Evolutionary conservation across 1,140 invertebrate species (phyloP).

Genomic region (Drosophila bipectinata): DNA sequence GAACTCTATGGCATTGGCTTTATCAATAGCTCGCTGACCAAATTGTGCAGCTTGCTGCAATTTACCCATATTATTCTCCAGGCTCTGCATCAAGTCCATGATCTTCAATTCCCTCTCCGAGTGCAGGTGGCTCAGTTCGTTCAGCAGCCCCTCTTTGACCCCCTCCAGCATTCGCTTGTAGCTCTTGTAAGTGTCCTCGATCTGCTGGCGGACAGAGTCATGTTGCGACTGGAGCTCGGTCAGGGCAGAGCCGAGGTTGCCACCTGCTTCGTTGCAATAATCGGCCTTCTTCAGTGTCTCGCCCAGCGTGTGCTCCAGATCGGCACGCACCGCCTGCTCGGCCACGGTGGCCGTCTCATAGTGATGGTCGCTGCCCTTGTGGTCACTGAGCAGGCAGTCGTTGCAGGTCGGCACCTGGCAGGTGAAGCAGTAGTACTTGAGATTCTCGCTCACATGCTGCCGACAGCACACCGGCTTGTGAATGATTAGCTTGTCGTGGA

Average conservation of each 20-base stretch:
- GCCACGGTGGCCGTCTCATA: slow-evolving; percentile 91
- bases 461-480: slow-evolving; percentile 93
- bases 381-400: slow-evolving; percentile 91
- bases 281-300: slow-evolving; percentile 89
- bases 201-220: slow-evolving; percentile 92
- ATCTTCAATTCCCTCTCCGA: slow-evolving; percentile 93
- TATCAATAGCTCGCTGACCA: slow-evolving; percentile 90
- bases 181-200: slow-evolving; percentile 93
- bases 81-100: slow-evolving; percentile 92
- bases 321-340: slow-evolving; percentile 89
- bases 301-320: slow-evolving; percentile 89
- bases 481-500: slow-evolving; percentile 87
- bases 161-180: slow-evolving; percentile 93
- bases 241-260: slow-evolving; percentile 90
- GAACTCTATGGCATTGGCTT: slow-evolving; percentile 93
- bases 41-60: slow-evolving; percentile 94
- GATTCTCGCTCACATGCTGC: slow-evolving; percentile 90
- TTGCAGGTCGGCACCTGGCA: slow-evolving; percentile 93
- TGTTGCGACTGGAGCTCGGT: slow-evolving; percentile 93
- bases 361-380: slow-evolving; percentile 90
- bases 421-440: slow-evolving; percentile 92
- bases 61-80: slow-evolving; percentile 91
- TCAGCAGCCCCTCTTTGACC: slow-evolving; percentile 89
- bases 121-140: slow-evolving; percentile 92
- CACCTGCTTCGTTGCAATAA: slow-evolving; percentile 90